Conservation (phyloP, 2,113 vertebrate species). For the Varanus salvator region DNA sequence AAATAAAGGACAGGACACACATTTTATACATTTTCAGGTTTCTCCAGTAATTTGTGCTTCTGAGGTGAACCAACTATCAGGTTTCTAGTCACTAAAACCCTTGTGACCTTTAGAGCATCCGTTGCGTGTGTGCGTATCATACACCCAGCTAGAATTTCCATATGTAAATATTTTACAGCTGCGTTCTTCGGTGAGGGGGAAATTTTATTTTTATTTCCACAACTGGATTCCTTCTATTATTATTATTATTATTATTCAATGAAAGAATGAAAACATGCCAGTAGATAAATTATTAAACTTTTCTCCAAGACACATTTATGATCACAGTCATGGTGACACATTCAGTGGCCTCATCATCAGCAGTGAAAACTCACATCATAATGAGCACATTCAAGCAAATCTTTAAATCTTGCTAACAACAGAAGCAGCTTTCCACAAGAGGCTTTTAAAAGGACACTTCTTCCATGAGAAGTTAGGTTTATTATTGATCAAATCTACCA, state of each 20-base stretch:
- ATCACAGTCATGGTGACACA: not conserved
- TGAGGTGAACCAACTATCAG: not conserved
- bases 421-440: not conserved
- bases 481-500: not conserved
- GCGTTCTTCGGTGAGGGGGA: not conserved
- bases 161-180: accelerated
- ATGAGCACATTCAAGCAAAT: not conserved
- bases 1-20: no score
- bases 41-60: not conserved
- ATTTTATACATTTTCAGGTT: not conserved
- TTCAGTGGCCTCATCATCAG: not conserved
- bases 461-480: not conserved
- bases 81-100: not conserved
- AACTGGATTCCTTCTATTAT: not conserved
- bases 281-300: not conserved
- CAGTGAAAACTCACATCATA: not conserved
- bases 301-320: accelerated
- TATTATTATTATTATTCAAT: not conserved
- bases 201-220: not conserved
- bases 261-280: accelerated
- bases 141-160: not conserved
- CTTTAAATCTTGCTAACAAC: not conserved
- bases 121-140: not conserved
- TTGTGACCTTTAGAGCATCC: not conserved
- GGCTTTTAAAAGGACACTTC: not conserved